These are phyloP conservation scores for Hololepta plana DNA, from an alignment of 2,888 invertebrate species.

Conservation along the genomic window DNA sequence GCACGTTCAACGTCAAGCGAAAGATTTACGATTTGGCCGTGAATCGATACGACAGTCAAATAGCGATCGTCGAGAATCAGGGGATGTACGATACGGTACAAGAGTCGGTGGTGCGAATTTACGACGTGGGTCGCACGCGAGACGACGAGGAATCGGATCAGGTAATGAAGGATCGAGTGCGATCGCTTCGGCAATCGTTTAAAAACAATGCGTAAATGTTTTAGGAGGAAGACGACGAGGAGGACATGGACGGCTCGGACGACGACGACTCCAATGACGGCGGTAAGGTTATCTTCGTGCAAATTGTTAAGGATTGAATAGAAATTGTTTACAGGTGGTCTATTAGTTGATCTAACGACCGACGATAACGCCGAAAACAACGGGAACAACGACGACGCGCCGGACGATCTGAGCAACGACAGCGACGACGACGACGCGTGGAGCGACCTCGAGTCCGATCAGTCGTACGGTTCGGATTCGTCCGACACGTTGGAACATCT, in stretches of 20 bases:
- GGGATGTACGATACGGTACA: constrained; percentile 65
- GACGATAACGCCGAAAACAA: constrained; percentile 26
- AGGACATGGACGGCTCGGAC: constrained; percentile 39
- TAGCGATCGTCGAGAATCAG: constrained; percentile 82
- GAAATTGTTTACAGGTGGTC: no score
- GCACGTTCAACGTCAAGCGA: constrained; percentile 84
- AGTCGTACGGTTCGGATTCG: constrained; percentile 7
- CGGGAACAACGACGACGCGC: constrained; percentile 25
- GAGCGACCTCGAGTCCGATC: constrained; percentile 12
- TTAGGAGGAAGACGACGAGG: constrained; percentile 47
- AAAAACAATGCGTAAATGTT: no score
- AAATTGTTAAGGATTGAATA: background rate
- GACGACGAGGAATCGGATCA: constrained; percentile 87
- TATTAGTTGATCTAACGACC: no score
- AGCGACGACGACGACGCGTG: constrained; percentile 15
- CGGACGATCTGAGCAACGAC: constrained; percentile 14
- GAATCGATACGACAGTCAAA: constrained; percentile 67
- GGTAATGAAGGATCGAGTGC: constrained; percentile 44
- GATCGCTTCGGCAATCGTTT: constrained; percentile 4
- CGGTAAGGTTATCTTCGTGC: constrained; percentile 14
- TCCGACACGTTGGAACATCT: background rate
- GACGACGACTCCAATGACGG: constrained; percentile 37
- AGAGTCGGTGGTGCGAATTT: constrained; percentile 79
- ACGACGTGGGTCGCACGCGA: constrained; percentile 77
- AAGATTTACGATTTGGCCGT: constrained; percentile 75